These are phyloP conservation scores for Enteromius treurensis DNA, from an alignment of 2,797 vertebrate genomes.

Conservation along the genomic window DNA sequence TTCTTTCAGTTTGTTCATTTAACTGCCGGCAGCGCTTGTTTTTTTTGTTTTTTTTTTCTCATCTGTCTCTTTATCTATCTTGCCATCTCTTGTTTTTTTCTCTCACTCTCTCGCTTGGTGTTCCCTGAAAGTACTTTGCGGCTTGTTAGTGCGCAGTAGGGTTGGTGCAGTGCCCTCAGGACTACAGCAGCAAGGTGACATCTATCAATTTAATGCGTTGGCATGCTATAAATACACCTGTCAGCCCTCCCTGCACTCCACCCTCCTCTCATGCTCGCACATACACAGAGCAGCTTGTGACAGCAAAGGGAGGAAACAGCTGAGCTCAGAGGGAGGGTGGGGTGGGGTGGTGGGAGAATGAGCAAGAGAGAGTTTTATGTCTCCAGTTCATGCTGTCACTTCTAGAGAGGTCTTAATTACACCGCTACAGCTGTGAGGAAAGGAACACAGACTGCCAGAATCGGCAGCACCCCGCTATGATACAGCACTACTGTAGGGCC, in stretches of 20 bases:
- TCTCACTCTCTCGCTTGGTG: conserved; percentile 26
- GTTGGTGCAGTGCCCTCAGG: conserved; percentile 70
- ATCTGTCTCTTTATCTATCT: conserved; percentile 57
- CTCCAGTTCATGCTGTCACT: conserved; percentile 74
- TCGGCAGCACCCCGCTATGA: conserved; percentile 54
- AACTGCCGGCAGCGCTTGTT: conserved; percentile 32
- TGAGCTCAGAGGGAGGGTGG: conserved; percentile 62
- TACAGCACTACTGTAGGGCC: conserved; percentile 39
- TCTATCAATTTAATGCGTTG: conserved; percentile 78
- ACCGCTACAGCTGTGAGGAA: conserved; percentile 65
- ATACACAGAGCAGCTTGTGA: conserved; percentile 67
- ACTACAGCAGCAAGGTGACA: conserved; percentile 78
- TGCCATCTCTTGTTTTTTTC: conserved; percentile 31
- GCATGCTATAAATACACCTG: conserved; percentile 77
- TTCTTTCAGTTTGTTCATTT: conserved; percentile 45
- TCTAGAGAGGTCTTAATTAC: conserved; percentile 78
- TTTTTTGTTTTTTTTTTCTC: background rate
- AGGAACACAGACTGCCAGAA: conserved; percentile 56
- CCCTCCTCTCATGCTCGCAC: conserved; percentile 48
- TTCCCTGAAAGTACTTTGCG: conserved; percentile 69
- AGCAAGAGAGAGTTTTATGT: conserved; percentile 62
- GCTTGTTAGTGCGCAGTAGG: conserved; percentile 76
- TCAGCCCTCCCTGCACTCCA: conserved; percentile 67
- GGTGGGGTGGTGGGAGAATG: conserved; percentile 12
- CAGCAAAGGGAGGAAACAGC: conserved; percentile 76